These are phyloP conservation scores for Anthrax anthrax DNA, from an alignment of 2,888 invertebrate species.

Conservation along the genomic window DNA sequence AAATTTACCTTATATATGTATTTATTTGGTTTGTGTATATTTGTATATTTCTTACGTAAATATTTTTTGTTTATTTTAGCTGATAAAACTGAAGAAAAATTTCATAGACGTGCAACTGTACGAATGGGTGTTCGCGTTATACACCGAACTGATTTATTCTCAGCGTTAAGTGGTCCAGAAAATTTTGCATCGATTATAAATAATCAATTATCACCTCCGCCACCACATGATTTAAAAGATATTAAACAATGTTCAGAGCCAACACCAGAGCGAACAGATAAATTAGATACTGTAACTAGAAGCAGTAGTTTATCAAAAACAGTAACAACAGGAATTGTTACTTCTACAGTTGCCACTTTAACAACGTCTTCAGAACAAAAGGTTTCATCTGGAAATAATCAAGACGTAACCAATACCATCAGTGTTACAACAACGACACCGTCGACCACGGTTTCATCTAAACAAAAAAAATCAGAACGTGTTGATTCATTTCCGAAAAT, in stretches of 20 bases:
- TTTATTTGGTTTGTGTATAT: too few species aligned
- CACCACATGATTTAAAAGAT: constrained; percentile 2
- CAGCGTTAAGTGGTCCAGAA: constrained; percentile 20
- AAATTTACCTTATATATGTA: too few species aligned
- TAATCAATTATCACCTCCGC: constrained; percentile 18
- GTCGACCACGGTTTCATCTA: constrained; percentile 4
- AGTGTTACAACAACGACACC: constrained; percentile 1
- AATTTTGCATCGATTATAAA: constrained; percentile 23
- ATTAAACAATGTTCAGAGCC: not conserved
- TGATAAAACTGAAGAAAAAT: constrained; percentile 69
- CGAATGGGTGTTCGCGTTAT: constrained; percentile 76
- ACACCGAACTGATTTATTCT: constrained; percentile 39
- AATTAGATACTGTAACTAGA: too few species aligned
- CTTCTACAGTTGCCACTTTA: not conserved
- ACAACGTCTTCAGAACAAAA: not conserved
- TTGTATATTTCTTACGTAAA: too few species aligned
- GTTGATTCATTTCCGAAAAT: constrained; percentile 31
- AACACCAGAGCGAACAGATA: not conserved
- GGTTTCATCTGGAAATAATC: not conserved
- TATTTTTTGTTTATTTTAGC: constrained; percentile 39
- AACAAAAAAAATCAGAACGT: constrained; percentile 24
- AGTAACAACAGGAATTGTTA: not conserved
- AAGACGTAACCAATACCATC: not conserved
- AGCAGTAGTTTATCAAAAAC: not conserved
- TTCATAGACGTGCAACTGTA: constrained; percentile 63